Percentiles rank a stretch among this genome's conserved stretches.
These are phyloP conservation scores for Enteromius anoplus DNA, from an alignment of 2,797 vertebrate species.

Conservation along the genomic window DNA sequence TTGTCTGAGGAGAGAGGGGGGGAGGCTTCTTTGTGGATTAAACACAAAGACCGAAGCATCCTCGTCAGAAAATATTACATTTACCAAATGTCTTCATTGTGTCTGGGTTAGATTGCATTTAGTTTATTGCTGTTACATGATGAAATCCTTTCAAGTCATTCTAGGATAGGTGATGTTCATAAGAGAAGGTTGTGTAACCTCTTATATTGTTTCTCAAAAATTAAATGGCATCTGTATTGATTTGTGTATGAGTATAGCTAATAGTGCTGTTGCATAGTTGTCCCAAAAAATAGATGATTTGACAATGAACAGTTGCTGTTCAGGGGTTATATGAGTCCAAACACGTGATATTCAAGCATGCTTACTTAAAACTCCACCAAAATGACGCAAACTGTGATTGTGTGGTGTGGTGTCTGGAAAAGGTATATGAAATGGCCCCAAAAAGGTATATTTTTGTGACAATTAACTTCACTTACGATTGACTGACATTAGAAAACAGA, in stretches of 20 bases:
- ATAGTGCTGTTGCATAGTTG: background rate
- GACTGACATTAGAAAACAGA: background rate
- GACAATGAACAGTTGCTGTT: background rate
- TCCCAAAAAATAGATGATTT: background rate
- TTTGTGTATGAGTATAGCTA: background rate
- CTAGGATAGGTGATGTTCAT: constrained; percentile 41
- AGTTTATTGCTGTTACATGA: constrained; percentile 52
- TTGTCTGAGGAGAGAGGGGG: constrained; percentile 46
- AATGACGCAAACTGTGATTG: background rate
- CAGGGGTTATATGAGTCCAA: background rate
- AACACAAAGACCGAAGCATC: constrained; percentile 36
- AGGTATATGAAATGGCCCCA: background rate
- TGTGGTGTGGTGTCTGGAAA: background rate
- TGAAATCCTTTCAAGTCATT: constrained; percentile 48
- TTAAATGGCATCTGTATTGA: background rate
- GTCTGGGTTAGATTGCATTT: constrained; percentile 49
- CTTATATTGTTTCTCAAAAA: constrained; percentile 27
- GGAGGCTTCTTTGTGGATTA: constrained; percentile 52
- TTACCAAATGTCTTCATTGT: constrained; percentile 51
- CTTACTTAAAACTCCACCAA: background rate
- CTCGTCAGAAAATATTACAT: constrained; percentile 55
- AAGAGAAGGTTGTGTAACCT: constrained; percentile 35
- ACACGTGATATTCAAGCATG: background rate
- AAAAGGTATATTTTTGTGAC: background rate
- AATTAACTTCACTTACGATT: background rate